phyloP scores from a whole-genome alignment of 1,140 invertebrate genomes.

The Bombus confusus region DNA sequence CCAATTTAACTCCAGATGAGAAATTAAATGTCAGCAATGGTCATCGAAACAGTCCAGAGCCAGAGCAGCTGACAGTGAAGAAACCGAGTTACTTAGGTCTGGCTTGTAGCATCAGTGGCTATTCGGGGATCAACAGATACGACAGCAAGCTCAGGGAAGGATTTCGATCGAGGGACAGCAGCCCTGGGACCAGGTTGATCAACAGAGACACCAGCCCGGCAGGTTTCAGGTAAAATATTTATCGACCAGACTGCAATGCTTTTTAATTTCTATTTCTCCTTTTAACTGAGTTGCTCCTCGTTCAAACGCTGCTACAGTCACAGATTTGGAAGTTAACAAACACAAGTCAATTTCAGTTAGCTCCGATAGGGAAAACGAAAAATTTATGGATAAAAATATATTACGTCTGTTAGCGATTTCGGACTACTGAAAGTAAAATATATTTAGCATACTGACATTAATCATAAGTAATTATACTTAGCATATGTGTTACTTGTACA shows the following conservation, averaged over 20 bases:
- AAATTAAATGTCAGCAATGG: slow-evolving; percentile 78
- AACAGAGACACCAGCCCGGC: slow-evolving; percentile 84
- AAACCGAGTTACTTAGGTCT: slow-evolving; percentile 93
- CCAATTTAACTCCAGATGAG: slow-evolving; percentile 72
- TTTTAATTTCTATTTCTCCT: background rate
- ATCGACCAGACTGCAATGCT: background rate
- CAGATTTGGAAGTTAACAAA: background rate
- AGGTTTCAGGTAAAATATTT: slow-evolving; percentile 81
- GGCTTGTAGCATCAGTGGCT: slow-evolving; percentile 95
- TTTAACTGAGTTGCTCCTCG: no score
- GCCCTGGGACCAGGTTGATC: slow-evolving; percentile 84
- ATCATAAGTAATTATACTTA: no score
- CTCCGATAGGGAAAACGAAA: background rate
- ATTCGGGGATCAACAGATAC: slow-evolving; percentile 92
- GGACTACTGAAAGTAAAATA: no score
- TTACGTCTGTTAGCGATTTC: no score
- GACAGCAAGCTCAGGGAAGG: slow-evolving; percentile 89
- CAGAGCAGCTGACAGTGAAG: slow-evolving; percentile 78
- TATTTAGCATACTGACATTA: no score
- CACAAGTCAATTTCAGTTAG: background rate
- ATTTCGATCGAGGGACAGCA: slow-evolving; percentile 85
- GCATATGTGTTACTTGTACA: no score
- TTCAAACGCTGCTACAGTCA: background rate
- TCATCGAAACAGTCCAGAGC: slow-evolving; percentile 66
- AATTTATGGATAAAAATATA: no score